phyloP scores from a whole-genome alignment of 2,797 vertebrate genomes.

The Dermochelys coriacea region DNA sequence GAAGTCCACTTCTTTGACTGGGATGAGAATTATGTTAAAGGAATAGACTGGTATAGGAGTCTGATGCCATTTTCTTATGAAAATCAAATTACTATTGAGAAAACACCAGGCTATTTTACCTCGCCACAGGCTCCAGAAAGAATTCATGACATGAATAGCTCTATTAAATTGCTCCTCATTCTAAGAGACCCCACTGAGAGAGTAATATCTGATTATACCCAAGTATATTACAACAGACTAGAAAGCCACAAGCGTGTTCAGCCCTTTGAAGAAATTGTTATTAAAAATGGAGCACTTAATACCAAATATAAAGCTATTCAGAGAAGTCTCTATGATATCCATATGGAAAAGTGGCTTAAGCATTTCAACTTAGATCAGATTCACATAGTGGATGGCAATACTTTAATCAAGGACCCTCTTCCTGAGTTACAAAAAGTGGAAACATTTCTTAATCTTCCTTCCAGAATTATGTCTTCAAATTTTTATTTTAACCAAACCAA shows the following conservation, averaged over 20 bases:
- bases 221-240: constrained; percentile 95
- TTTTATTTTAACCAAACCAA: constrained; percentile 98
- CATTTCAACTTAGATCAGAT: constrained; percentile 93
- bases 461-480: constrained; percentile 91
- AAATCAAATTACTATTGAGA: constrained; percentile 94
- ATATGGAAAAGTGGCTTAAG: constrained; percentile 93
- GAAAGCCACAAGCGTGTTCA: constrained; percentile 95
- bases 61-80: constrained; percentile 94
- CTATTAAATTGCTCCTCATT: constrained; percentile 93
- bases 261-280: constrained; percentile 93
- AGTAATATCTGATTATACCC: constrained; percentile 95
- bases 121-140: constrained; percentile 90
- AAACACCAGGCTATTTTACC: constrained; percentile 95
- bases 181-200: constrained; percentile 92
- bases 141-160: constrained; percentile 93
- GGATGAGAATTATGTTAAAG: constrained; percentile 94
- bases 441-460: constrained; percentile 89
- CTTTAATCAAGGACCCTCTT: constrained; percentile 90
- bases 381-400: constrained; percentile 93
- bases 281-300: constrained; percentile 92
- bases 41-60: constrained; percentile 92
- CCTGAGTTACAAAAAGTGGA: constrained; percentile 94
- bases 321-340: constrained; percentile 93
- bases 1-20: constrained; percentile 97
- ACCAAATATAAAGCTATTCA: constrained; percentile 95